A percentile compares a stretch with the other conserved stretches of the same genome.
These are phyloP conservation scores for Lepisosteus oculatus DNA, from an alignment of 2,113 vertebrate genomes.

Conservation along the genomic window DNA sequence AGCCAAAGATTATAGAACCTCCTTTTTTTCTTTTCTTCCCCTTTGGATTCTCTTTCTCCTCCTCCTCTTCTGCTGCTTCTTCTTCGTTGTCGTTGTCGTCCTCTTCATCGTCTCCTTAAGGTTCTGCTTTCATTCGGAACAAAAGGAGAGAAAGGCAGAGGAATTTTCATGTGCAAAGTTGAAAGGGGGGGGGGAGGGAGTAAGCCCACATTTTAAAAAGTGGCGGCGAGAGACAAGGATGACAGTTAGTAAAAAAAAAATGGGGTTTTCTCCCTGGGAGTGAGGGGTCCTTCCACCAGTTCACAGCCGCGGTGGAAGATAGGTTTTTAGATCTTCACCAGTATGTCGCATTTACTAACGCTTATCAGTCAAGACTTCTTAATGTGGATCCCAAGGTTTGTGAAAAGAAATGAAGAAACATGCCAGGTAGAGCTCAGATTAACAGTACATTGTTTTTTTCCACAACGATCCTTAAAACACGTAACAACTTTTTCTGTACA, in stretches of 20 bases:
- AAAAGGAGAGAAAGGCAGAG: constrained; percentile 45
- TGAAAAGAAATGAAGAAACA: too few species aligned
- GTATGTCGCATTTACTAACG: too few species aligned
- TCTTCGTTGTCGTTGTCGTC: background rate
- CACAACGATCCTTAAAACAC: too few species aligned
- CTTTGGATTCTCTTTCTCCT: constrained; percentile 19
- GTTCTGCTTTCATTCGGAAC: constrained; percentile 47
- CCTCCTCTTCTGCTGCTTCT: constrained; percentile 23
- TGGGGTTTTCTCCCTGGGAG: constrained; percentile 3
- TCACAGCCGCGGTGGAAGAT: too few species aligned
- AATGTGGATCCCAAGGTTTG: too few species aligned
- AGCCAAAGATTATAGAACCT: constrained; percentile 69
- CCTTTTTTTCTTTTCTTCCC: constrained; percentile 44
- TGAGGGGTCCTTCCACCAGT: too few species aligned
- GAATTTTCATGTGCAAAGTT: constrained; percentile 50
- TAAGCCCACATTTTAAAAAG: constrained; percentile 18
- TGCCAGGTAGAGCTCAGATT: too few species aligned
- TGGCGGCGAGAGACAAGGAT: constrained; percentile 19
- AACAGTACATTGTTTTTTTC: too few species aligned
- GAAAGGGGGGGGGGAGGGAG: background rate
- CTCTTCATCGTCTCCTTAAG: constrained; percentile 44
- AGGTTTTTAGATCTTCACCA: too few species aligned
- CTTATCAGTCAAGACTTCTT: too few species aligned
- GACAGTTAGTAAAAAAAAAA: constrained; percentile 16
- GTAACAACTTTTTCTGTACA: too few species aligned